phyloP scores from a whole-genome alignment of 2,888 invertebrate genomes.

The Drosophila histrio region DNA sequence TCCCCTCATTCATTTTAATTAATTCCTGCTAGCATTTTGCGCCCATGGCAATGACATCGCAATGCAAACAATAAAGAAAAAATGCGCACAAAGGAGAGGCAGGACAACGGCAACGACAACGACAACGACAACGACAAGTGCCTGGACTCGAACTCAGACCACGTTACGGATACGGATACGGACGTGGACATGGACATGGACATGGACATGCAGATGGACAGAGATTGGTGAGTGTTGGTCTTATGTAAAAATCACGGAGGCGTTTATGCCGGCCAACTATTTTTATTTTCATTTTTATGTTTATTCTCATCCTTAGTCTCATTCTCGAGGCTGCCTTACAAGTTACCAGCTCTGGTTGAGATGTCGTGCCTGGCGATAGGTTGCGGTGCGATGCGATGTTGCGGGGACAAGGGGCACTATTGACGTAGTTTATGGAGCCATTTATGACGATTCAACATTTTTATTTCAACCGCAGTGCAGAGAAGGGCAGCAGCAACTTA shows the following conservation, averaged over 20 bases:
- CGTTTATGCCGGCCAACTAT: constrained; percentile 77
- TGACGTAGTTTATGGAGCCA: constrained; percentile 80
- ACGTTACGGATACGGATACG: constrained; percentile 2
- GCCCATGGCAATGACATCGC: constrained; percentile 77
- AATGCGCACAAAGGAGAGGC: constrained; percentile 24
- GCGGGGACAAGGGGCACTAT: constrained; percentile 41
- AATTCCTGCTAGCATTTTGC: constrained; percentile 73
- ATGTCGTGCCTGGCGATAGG: constrained; percentile 31
- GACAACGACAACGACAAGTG: constrained; percentile 28
- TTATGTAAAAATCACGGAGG: constrained; percentile 78
- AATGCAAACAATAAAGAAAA: constrained; percentile 67
- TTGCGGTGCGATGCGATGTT: background rate
- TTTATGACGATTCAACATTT: constrained; percentile 81
- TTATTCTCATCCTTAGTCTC: constrained; percentile 70
- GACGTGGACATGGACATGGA: constrained; percentile 14
- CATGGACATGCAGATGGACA: constrained; percentile 10
- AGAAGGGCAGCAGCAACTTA: constrained; percentile 55
- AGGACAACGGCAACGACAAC: constrained; percentile 5
- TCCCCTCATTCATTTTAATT: constrained; percentile 80
- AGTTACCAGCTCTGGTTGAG: constrained; percentile 49
- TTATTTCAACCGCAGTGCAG: constrained; percentile 75
- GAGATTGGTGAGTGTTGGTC: constrained; percentile 35
- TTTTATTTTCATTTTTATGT: constrained; percentile 76
- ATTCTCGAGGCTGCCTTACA: constrained; percentile 54
- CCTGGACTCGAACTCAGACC: constrained; percentile 24